Percentiles rank a stretch among this genome's conserved stretches.
Evolutionary conservation across 2,113 vertebrate genomes (phyloP).

Genomic region (Cinclus mexicanus): DNA sequence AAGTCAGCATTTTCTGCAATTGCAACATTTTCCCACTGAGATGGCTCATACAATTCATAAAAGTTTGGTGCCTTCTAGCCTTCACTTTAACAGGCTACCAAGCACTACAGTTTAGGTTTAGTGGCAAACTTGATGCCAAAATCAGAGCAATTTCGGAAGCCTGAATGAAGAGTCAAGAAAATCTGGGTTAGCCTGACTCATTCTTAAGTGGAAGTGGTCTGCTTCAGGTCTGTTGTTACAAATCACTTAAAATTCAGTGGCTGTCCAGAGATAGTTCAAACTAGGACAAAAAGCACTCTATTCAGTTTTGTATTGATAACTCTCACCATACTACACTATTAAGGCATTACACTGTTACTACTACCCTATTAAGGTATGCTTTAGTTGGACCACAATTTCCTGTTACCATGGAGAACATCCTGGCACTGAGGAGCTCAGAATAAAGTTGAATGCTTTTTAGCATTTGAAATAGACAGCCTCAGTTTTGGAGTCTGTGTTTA

Average conservation of each 20-base stretch:
- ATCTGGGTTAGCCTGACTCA: neutral
- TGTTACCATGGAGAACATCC: conserved; percentile 36
- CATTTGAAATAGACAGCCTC: neutral
- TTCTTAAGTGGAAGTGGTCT: neutral
- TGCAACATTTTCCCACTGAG: neutral
- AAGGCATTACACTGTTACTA: neutral
- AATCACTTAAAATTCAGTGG: conserved; percentile 55
- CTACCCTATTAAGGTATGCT: neutral
- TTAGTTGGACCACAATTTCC: conserved; percentile 5
- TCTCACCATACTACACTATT: neutral
- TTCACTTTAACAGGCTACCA: neutral
- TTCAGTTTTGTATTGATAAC: conserved; percentile 8
- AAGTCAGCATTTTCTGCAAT: neutral
- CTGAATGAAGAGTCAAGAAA: neutral
- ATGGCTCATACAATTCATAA: neutral
- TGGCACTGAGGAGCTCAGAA: neutral
- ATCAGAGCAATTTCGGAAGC: neutral
- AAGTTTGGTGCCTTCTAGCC: neutral
- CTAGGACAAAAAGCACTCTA: conserved; percentile 38
- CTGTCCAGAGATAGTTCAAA: conserved; percentile 29
- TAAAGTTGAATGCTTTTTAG: neutral
- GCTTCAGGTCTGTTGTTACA: neutral
- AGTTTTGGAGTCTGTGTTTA: neutral
- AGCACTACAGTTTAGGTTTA: neutral
- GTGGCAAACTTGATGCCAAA: neutral